A percentile compares a stretch with the other conserved stretches of the same genome.
These are phyloP conservation scores for Pao palembangensis DNA, from an alignment of 2,113 vertebrate species.

Conservation along the genomic window DNA sequence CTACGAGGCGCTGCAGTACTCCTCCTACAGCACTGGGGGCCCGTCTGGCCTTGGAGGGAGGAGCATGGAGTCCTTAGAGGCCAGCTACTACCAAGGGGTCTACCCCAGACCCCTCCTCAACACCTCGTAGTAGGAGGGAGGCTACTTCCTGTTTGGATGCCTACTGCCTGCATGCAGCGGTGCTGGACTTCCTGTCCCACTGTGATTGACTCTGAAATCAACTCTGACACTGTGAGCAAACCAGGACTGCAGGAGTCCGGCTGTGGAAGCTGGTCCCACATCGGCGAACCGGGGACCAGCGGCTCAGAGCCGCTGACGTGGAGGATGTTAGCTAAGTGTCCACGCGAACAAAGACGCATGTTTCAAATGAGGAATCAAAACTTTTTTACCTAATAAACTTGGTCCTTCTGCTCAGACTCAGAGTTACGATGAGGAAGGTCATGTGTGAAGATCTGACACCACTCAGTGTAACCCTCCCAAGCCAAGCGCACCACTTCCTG, in stretches of 20 bases:
- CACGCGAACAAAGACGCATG: too few relatives aligned
- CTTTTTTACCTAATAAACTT: too few relatives aligned
- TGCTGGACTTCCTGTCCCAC: conserved; percentile 40
- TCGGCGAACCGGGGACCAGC: conserved; percentile 4
- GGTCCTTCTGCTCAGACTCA: too few relatives aligned
- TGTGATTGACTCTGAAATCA: conserved; percentile 5
- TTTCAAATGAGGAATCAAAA: too few relatives aligned
- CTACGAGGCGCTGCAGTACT: conserved; percentile 92
- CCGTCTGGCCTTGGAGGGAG: conserved; percentile 78
- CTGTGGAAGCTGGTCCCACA: conserved; percentile 21
- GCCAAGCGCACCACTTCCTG: not conserved
- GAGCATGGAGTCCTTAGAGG: conserved; percentile 88
- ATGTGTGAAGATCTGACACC: too few relatives aligned
- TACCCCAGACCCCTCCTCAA: conserved; percentile 97
- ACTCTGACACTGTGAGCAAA: conserved; percentile 49
- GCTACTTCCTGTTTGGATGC: conserved; percentile 12
- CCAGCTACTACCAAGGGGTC: conserved; percentile 97
- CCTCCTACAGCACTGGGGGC: conserved; percentile 82
- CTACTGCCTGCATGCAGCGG: conserved; percentile 39
- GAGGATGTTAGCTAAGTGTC: too few relatives aligned
- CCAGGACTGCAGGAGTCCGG: conserved; percentile 11
- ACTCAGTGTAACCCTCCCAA: not conserved
- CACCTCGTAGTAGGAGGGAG: conserved; percentile 82
- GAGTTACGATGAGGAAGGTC: too few relatives aligned
- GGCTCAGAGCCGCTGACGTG: too few relatives aligned